These are phyloP conservation scores for Eupithecia abbreviata DNA, from an alignment of 2,888 invertebrate species.

Conservation along the genomic window DNA sequence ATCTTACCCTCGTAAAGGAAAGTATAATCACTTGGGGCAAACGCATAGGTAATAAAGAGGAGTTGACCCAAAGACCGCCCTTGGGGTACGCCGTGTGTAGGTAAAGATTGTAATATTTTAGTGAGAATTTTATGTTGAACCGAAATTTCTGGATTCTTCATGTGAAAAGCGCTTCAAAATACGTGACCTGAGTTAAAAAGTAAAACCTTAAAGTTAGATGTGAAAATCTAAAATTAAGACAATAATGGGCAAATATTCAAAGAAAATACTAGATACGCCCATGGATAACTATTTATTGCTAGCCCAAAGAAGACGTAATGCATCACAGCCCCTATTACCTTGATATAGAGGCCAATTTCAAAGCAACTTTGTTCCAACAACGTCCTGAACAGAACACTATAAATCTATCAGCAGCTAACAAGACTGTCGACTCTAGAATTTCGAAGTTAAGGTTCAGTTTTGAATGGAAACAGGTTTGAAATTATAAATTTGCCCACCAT, in stretches of 20 bases:
- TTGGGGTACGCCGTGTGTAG: neutral
- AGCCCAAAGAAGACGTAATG: slow-evolving; percentile 67
- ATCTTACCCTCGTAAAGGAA: neutral
- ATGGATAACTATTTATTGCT: slow-evolving; percentile 60
- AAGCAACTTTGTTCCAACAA: slow-evolving; percentile 61
- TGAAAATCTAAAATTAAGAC: neutral
- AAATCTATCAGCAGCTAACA: slow-evolving; percentile 49
- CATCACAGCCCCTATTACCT: slow-evolving; percentile 57
- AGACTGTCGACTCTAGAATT: slow-evolving; percentile 32
- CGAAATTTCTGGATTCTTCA: neutral
- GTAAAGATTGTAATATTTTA: neutral
- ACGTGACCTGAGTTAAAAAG: neutral
- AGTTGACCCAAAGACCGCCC: neutral
- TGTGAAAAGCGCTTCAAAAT: neutral
- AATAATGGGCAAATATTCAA: neutral
- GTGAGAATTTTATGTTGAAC: neutral
- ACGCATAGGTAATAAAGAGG: neutral
- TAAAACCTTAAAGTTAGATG: neutral
- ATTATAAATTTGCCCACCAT: slow-evolving; percentile 76
- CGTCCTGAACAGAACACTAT: slow-evolving; percentile 53
- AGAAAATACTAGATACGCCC: slow-evolving; percentile 19
- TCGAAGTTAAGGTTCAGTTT: slow-evolving; percentile 21
- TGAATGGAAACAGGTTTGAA: slow-evolving; percentile 43
- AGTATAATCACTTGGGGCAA: neutral
- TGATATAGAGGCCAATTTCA: slow-evolving; percentile 67